Evolutionary conservation across 2,888 invertebrate genomes (phyloP).

Genomic region (Ophraella communa): DNA sequence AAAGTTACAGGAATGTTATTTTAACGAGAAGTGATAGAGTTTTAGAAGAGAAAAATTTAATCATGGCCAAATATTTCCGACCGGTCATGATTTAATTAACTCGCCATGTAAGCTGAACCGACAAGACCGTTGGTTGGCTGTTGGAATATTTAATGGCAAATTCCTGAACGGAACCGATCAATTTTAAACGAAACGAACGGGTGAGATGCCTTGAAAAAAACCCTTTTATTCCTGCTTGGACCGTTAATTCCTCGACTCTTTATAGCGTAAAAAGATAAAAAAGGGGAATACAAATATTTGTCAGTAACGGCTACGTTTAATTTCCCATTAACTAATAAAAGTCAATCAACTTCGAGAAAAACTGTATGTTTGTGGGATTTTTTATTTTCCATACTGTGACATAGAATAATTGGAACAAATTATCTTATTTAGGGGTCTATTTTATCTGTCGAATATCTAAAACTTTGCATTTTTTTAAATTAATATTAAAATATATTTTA

Average conservation of each 20-base stretch:
- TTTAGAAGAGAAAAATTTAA: slow-evolving; percentile 18
- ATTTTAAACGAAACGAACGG: slow-evolving; percentile 26
- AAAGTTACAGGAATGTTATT: background rate
- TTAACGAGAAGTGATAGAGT: background rate
- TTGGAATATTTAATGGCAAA: slow-evolving; percentile 22
- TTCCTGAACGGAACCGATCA: slow-evolving; percentile 30
- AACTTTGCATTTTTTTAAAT: too few relatives aligned
- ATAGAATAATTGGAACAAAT: too few relatives aligned
- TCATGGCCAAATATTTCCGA: slow-evolving; percentile 29
- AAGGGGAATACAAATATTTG: background rate
- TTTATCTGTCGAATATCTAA: too few relatives aligned
- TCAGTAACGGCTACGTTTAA: background rate
- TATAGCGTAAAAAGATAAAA: background rate
- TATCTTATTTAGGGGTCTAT: too few relatives aligned
- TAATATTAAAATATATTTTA: too few relatives aligned
- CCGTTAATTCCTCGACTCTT: background rate
- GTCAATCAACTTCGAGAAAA: background rate
- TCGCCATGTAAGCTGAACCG: slow-evolving; percentile 39
- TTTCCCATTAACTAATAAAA: background rate
- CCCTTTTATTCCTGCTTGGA: slow-evolving; percentile 1
- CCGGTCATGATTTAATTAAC: slow-evolving; percentile 53
- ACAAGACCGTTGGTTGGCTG: slow-evolving; percentile 7
- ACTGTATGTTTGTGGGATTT: background rate
- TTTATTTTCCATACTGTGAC: background rate
- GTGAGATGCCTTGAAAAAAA: slow-evolving; percentile 4